These are phyloP conservation scores for Timandra comae DNA, from an alignment of 2,888 invertebrate genomes.

Conservation along the genomic window DNA sequence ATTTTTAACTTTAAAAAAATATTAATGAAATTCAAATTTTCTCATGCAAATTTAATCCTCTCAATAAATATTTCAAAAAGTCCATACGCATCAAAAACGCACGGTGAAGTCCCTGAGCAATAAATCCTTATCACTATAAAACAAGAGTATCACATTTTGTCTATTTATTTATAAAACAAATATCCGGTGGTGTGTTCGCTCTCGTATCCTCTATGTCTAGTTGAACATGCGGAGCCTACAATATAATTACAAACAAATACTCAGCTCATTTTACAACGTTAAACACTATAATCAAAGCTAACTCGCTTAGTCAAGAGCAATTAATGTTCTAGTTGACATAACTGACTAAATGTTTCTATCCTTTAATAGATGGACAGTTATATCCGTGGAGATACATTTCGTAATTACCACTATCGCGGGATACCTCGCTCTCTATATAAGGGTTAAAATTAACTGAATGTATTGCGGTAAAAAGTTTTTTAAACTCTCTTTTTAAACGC, in stretches of 20 bases:
- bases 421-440: conserved; percentile 41
- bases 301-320: conserved; percentile 56
- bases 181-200: conserved; percentile 45
- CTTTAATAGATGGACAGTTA: conserved; percentile 65
- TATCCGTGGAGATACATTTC: conserved; percentile 47
- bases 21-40: no score
- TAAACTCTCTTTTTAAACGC: no score
- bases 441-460: conserved; percentile 36
- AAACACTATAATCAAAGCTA: conserved; percentile 55
- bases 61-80: no score
- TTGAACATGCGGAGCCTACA: conserved; percentile 36
- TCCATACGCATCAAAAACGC: no score
- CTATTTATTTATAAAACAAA: conserved; percentile 50
- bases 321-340: conserved; percentile 65
- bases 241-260: conserved; percentile 56
- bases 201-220: conserved; percentile 17
- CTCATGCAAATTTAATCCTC: no score
- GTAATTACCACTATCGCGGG: conserved; percentile 54
- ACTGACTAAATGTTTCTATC: conserved; percentile 68
- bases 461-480: no score
- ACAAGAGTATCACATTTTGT: conserved; percentile 27
- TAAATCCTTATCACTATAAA: conserved; percentile 33
- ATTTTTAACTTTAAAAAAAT: background rate
- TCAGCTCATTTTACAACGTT: conserved; percentile 52
- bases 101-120: conserved; percentile 24